phyloP scores from a whole-genome alignment of 2,113 vertebrate species.

The Callithrix jacchus region DNA sequence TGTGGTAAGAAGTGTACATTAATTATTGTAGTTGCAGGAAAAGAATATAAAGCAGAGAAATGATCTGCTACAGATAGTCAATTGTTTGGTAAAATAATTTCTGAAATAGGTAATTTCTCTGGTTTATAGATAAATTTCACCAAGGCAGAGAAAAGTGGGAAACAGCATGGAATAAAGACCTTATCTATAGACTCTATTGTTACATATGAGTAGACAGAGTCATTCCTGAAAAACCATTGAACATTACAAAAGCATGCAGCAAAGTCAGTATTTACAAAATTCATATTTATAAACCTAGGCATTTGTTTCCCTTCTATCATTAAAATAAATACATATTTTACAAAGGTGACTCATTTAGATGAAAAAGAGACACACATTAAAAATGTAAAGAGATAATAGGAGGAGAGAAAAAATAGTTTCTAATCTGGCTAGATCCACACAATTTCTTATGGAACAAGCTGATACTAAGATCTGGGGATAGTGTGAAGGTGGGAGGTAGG shows the following conservation, averaged over 20 bases:
- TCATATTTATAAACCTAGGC: neutral
- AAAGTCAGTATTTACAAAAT: neutral
- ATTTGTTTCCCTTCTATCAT: neutral
- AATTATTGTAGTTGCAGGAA: neutral
- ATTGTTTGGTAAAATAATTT: neutral
- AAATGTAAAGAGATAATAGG: neutral
- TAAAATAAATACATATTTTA: neutral
- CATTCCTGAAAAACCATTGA: neutral
- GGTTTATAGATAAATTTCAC: neutral
- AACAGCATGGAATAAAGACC: neutral
- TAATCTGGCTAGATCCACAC: neutral
- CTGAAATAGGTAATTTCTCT: neutral
- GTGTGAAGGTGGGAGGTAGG: neutral
- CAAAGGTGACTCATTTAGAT: neutral
- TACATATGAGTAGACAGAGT: neutral
- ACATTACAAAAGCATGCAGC: neutral
- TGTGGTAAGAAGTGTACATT: neutral
- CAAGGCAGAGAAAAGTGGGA: neutral
- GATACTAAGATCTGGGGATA: neutral
- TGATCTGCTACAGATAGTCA: neutral
- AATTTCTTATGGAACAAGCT: neutral
- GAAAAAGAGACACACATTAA: neutral
- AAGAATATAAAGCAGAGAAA: neutral
- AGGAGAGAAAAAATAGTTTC: neutral
- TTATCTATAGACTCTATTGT: neutral